phyloP scores from a whole-genome alignment of 2,113 vertebrate species.

The Corythaixoides concolor region DNA sequence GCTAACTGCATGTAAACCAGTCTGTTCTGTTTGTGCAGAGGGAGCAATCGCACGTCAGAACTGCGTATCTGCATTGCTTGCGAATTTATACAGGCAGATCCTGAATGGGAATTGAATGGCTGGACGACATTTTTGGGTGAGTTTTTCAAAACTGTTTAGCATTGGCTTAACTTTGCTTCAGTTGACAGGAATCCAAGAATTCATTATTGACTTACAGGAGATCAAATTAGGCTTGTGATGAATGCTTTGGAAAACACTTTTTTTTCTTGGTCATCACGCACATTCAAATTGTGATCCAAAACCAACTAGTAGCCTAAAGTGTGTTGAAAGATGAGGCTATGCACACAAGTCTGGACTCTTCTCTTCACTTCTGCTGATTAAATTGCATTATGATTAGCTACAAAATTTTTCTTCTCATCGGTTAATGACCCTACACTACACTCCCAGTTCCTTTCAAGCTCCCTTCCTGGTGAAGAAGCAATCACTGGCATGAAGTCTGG shows the following conservation, averaged over 20 bases:
- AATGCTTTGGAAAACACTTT: constrained; percentile 1
- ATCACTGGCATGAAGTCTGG: not conserved
- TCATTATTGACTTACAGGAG: constrained; percentile 28
- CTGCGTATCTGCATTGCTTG: not conserved
- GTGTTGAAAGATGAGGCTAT: not conserved
- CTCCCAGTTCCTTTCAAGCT: not conserved
- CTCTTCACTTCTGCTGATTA: not conserved
- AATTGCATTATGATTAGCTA: not conserved
- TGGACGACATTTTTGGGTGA: not conserved
- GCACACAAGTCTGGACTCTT: not conserved
- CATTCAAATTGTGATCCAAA: not conserved
- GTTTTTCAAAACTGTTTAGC: constrained; percentile 21
- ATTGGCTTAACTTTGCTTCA: constrained; percentile 25
- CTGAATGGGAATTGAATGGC: not conserved
- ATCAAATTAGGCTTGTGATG: constrained; percentile 11
- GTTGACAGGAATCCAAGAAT: constrained; percentile 43
- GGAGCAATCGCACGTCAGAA: not conserved
- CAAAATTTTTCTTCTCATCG: not conserved
- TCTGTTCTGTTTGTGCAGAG: not conserved
- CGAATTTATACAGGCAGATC: not conserved
- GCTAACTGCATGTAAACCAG: not conserved
- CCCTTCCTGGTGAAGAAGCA: not conserved
- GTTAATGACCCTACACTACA: not conserved
- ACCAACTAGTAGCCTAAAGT: not conserved
- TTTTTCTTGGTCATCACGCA: not conserved